Evolutionary conservation across 2,888 invertebrate species (phyloP), one percentile per base, ranked within the genome.

Genomic region (Ischnura elegans): DNA sequence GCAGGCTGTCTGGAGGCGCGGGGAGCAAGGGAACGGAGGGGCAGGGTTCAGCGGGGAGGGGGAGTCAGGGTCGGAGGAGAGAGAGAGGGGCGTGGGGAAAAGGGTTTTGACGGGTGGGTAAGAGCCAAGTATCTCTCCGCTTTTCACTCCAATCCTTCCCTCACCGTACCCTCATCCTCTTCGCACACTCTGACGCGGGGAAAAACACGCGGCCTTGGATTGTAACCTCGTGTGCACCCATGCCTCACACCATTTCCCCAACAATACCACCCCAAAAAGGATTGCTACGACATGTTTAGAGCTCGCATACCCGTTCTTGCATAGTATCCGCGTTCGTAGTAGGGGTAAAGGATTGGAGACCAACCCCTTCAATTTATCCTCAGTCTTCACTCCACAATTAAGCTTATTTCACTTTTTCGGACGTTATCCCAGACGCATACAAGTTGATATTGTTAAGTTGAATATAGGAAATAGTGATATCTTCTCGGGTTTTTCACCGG

Each of bases 201-300:
- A 90, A 55, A 90, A 55, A 61, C 90, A 61, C 43, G 61, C 61
- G 61, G 61, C n/a, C 86, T n/a, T 6, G 61, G 42, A 61, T 25
- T 16, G 61, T 90, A 61, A 66, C 43, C 90, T 46, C 46, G 43
- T 86, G 86, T 86, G 86, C 45, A 25, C 76, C 76, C 76, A 76
- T 19, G 51, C 51, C 51, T 51, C 2, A 51, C 66, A n/a, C 76
- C 4, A 76, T 36, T 76, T 13, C 76, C 76, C 76, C 76, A 36
- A 76, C 36, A 36, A 29, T 16, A 13, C 76, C 76, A 25, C 76
- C 36, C 29, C 19, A n/a, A n/a, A n/a, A n/a, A n/a, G n/a, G n/a
- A n/a, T n/a, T n/a, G n/a, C n/a, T n/a, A n/a, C n/a, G n/a, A n/a
- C n/a, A n/a, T n/a, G n/a, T n/a, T n/a, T n/a, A n/a, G n/a, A n/a